Percentiles rank a stretch among this genome's conserved stretches.
phyloP scores from a whole-genome alignment of 2,113 vertebrate genomes.

The Machaerirhynchus nigripectus region DNA sequence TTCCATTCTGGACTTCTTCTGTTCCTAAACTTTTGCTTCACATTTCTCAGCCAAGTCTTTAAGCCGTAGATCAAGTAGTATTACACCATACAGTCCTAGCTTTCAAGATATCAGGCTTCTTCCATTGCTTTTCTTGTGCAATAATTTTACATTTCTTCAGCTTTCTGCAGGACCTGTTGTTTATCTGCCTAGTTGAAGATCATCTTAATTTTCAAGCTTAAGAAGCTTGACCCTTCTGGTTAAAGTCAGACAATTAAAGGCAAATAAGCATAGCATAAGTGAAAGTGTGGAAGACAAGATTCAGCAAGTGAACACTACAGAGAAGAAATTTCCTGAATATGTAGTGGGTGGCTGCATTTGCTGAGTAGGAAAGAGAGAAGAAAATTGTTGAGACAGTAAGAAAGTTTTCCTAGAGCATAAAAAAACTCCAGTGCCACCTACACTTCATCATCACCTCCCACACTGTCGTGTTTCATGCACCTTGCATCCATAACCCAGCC shows the following conservation, averaged over 20 bases:
- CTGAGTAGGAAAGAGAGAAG: neutral
- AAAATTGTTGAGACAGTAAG: neutral
- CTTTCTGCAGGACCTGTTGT: neutral
- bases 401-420: neutral
- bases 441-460: neutral
- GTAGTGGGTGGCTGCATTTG: neutral
- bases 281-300: neutral
- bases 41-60: neutral
- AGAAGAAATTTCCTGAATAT: neutral
- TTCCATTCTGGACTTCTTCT: neutral
- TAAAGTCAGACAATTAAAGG: neutral
- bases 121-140: neutral
- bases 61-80: neutral
- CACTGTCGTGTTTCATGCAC: neutral
- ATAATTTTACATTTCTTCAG: neutral
- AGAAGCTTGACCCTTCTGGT: neutral
- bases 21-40: neutral
- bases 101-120: neutral
- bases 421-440: neutral
- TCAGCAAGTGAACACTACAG: neutral
- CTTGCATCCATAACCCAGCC: neutral
- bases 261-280: neutral
- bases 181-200: neutral
- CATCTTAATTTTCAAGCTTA: neutral
- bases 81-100: neutral